Evolutionary conservation across 2,888 invertebrate species (phyloP).

Genomic region (Nebria salina): DNA sequence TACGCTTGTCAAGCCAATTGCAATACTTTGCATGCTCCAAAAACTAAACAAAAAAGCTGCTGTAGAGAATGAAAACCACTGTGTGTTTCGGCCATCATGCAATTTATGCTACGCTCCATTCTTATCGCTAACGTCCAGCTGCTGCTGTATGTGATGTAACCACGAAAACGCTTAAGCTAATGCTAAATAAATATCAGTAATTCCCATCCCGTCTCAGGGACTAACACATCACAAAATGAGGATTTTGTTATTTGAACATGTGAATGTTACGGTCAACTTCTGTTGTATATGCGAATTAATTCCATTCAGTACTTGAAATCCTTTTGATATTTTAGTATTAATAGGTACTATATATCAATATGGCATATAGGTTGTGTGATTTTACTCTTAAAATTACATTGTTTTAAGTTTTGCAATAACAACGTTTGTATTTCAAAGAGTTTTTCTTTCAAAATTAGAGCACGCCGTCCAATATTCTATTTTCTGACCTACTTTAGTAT

Average conservation of each 20-base stretch:
- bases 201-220: constrained; percentile 22
- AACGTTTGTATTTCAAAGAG: not conserved
- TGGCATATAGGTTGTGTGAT: not conserved
- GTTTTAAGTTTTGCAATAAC: not conserved
- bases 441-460: not conserved
- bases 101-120: not conserved
- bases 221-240: constrained; percentile 9
- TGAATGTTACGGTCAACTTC: not conserved
- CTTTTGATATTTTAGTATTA: not conserved
- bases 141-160: constrained; percentile 4
- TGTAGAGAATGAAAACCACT: not conserved
- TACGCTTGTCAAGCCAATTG: constrained; percentile 23
- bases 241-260: constrained; percentile 26
- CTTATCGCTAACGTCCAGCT: constrained; percentile 31
- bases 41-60: constrained; percentile 6
- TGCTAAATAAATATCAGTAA: constrained; percentile 35
- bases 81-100: not conserved
- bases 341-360: not conserved
- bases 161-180: constrained; percentile 30
- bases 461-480: not conserved
- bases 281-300: constrained; percentile 7
- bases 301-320: not conserved
- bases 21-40: constrained; percentile 21
- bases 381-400: not conserved
- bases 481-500: not conserved